Conservation (phyloP, 2,888 invertebrate genomes). For the Noctua comes region DNA sequence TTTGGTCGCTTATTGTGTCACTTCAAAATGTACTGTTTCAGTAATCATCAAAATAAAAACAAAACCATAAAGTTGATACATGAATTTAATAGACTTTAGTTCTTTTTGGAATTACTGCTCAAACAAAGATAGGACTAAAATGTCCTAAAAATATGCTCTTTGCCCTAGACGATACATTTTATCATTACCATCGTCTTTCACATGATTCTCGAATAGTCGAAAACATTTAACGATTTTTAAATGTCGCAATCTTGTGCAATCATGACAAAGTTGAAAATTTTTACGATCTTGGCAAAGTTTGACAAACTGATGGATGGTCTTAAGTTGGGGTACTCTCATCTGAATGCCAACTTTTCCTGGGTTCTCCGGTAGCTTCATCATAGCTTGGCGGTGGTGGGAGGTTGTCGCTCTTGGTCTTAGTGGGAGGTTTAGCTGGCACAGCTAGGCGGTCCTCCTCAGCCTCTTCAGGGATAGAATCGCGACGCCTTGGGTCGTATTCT, state of each 20-base stretch:
- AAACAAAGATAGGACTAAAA: background rate
- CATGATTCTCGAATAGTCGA: constrained; percentile 33
- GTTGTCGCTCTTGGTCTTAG: constrained; percentile 83
- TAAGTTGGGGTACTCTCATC: constrained; percentile 88
- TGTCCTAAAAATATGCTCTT: background rate
- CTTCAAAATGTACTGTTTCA: background rate
- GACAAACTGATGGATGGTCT: constrained; percentile 33
- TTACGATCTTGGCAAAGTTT: constrained; percentile 46
- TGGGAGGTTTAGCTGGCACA: constrained; percentile 75
- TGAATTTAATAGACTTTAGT: background rate
- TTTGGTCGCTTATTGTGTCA: background rate
- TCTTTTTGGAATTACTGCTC: background rate
- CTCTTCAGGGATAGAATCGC: constrained; percentile 92
- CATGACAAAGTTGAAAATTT: constrained; percentile 31
- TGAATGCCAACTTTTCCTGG: constrained; percentile 89
- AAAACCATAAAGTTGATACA: background rate
- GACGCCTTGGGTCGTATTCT: constrained; percentile 89
- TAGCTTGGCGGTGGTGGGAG: constrained; percentile 85
- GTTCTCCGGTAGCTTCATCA: constrained; percentile 84
- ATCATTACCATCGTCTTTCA: constrained; percentile 11
- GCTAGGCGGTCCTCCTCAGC: constrained; percentile 86
- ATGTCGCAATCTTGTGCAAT: constrained; percentile 29
- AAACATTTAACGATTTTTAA: constrained; percentile 24
- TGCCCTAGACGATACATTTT: background rate
- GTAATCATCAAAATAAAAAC: background rate